Base-by-base conservation (phyloP, 37 sponge, comb jelly and placozoan species). In the Hormiphora californensis region DNA sequence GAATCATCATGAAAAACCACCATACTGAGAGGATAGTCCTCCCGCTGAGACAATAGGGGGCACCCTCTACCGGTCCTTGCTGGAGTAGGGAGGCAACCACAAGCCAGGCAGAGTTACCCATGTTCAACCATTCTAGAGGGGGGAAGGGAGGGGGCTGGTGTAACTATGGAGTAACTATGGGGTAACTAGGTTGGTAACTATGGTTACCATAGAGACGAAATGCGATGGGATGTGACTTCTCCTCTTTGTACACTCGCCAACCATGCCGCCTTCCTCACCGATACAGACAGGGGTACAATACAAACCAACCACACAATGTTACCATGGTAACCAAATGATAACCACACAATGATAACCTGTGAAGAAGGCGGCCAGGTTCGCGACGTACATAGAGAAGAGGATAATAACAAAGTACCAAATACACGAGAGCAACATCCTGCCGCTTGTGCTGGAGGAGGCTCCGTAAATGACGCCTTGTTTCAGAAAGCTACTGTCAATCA, bases 1-100 rank as follows among this genome's bases (percentile, higher is more conserved):
- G 61, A 12, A 57, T 57, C 61, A 57, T 57, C 61, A 57, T 57
- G n/a, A 57, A 57, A 30, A 57, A 57, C 61, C 61, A 57, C 61
- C 61, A 57, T 4, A 57, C 61, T 5, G 61, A 57, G 30, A 57
- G 61, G 61, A 57, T 57, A 30, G 61, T 30, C 61, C 61, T 57
- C 9, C 61, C 61, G 17, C 30, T 28, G 30, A 57, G 9, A 12
- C 61, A 57, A 30, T 57, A 57, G 30, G 61, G 61, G n/a, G 61
- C 61, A 5, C 61, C 61, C 61, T 57, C 61, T 30, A 57, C 61
- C n/a, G 61, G 61, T 5, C 61, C 61, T 12, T 57, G 61, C 61
- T 57, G 61, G n/a, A 57, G 61, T 4, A 57, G 61, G n/a, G 61
- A 57, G 61, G 61, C 61, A 30, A 57, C 27, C 7, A 57, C 61